Percentiles rank a stretch among this genome's conserved stretches.
phyloP scores from a whole-genome alignment of 2,888 invertebrate genomes.

The Plusia festucae region DNA sequence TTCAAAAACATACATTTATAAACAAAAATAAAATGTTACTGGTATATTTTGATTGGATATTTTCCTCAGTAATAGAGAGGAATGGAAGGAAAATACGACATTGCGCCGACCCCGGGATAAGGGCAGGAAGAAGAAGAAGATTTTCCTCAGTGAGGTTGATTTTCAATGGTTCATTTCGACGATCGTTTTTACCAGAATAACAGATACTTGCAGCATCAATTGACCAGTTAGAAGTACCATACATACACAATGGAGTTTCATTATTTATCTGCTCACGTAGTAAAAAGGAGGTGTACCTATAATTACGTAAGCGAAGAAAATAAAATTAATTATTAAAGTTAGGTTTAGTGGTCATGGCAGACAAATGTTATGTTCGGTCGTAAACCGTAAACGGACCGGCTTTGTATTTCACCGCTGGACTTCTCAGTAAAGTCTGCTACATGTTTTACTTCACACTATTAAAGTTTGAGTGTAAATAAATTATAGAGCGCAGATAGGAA shows the following conservation, averaged over 20 bases:
- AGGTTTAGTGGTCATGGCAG: conserved; percentile 21
- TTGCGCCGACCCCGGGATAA: too few species aligned
- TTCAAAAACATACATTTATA: too few species aligned
- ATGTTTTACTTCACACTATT: conserved; percentile 7
- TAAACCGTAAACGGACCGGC: conserved; percentile 48
- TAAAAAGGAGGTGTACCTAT: not conserved
- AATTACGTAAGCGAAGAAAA: conserved; percentile 13
- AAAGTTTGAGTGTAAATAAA: conserved; percentile 24
- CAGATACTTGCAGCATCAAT: too few species aligned
- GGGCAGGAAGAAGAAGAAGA: too few species aligned
- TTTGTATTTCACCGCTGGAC: conserved; percentile 44
- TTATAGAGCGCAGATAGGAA: conserved; percentile 15
- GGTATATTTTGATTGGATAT: too few species aligned
- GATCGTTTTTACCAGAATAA: too few species aligned
- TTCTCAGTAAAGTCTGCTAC: conserved; percentile 38
- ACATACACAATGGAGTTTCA: not conserved
- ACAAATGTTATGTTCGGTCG: conserved; percentile 30
- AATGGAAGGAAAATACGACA: too few species aligned
- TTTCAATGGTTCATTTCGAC: too few species aligned
- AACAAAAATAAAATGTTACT: too few species aligned
- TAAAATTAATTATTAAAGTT: conserved; percentile 40
- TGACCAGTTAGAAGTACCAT: too few species aligned
- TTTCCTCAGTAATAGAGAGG: too few species aligned
- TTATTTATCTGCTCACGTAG: not conserved
- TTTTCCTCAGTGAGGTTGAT: too few species aligned